phyloP scores from a whole-genome alignment of 2,888 invertebrate genomes.

The Brassicogethes aeneus region DNA sequence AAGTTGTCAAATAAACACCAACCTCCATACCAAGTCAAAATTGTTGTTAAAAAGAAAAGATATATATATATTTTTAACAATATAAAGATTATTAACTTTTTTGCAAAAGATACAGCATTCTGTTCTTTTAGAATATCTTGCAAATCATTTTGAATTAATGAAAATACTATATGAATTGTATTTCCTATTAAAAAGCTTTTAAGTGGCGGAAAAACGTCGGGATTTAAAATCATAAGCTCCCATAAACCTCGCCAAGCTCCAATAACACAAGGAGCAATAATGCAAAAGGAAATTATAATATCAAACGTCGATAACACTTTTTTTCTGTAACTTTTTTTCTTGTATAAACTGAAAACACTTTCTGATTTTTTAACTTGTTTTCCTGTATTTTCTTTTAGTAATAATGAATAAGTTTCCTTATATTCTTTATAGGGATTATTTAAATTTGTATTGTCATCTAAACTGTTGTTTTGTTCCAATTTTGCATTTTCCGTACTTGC shows the following conservation, averaged over 20 bases:
- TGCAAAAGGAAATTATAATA: not conserved
- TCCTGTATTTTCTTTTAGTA: not conserved
- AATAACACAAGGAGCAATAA: not conserved
- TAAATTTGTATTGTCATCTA: not conserved
- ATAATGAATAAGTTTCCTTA: not conserved
- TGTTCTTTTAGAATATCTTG: not conserved
- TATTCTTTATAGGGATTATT: not conserved
- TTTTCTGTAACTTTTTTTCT: not conserved
- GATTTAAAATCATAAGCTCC: not conserved
- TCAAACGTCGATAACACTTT: not conserved
- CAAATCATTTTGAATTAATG: not conserved
- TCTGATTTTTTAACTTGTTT: not conserved
- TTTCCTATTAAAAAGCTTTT: not conserved
- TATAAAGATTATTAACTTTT: not conserved
- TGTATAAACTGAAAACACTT: not conserved
- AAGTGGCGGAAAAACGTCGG: not conserved
- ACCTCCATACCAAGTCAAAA: not conserved
- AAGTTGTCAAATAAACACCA: not conserved
- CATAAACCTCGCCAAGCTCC: not conserved
- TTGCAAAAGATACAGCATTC: not conserved
- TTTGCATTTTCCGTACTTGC: not conserved
- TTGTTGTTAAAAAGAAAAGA: not conserved
- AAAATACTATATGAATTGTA: not conserved
- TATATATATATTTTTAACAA: not conserved
- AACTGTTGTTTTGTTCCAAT: not conserved